phyloP scores from a whole-genome alignment of 2,888 invertebrate genomes.

The Zele albiditarsus region DNA sequence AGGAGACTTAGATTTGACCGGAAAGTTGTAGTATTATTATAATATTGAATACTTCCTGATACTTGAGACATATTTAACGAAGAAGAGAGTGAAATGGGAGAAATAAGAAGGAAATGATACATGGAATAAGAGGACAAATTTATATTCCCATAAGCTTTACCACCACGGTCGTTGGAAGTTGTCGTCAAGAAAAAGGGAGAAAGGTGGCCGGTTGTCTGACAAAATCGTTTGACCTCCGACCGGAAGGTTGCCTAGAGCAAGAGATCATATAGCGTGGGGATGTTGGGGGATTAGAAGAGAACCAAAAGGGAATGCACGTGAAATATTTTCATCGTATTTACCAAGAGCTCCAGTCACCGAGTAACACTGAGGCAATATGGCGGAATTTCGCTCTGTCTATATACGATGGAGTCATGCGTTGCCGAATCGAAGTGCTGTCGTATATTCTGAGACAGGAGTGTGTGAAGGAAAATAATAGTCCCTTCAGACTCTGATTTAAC shows the following conservation, averaged over 20 bases:
- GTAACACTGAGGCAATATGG: conserved; percentile 56
- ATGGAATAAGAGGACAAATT: background rate
- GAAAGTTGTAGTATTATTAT: background rate
- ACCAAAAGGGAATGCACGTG: conserved; percentile 33
- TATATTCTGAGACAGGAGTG: conserved; percentile 14
- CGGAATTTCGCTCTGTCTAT: conserved; percentile 36
- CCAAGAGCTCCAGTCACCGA: conserved; percentile 56
- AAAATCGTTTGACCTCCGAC: conserved; percentile 41
- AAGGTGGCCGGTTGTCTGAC: conserved; percentile 34
- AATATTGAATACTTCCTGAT: conserved; percentile 49
- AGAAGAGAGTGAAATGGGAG: background rate
- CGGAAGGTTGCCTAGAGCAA: conserved; percentile 32
- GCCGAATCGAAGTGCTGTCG: background rate
- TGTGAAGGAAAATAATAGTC: background rate
- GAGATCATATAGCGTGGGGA: conserved; percentile 24
- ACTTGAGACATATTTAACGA: conserved; percentile 50
- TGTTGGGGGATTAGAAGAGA: conserved; percentile 7
- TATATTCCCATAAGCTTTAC: conserved; percentile 4
- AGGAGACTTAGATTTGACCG: background rate
- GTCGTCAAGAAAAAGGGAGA: background rate
- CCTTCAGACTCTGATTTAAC: conserved; percentile 32
- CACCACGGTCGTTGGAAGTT: background rate
- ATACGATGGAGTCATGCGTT: conserved; percentile 16
- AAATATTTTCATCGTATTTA: conserved; percentile 53
- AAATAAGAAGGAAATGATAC: background rate